These are phyloP conservation scores for Deilephila porcellus DNA, from an alignment of 2,888 invertebrate genomes.

Conservation along the genomic window DNA sequence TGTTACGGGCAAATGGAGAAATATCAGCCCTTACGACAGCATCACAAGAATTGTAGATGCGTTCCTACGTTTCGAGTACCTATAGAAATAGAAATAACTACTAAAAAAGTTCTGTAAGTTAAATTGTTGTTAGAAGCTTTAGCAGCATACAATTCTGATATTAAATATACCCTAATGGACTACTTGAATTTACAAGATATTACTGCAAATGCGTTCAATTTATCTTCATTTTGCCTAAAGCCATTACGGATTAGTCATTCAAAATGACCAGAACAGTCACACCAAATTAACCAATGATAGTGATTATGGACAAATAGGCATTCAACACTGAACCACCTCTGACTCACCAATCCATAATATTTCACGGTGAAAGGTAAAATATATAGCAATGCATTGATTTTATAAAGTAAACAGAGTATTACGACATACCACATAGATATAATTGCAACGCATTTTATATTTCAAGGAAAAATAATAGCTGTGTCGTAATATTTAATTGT, in stretches of 20 bases:
- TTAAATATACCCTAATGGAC: no score
- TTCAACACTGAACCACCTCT: neutral
- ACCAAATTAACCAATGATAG: constrained; percentile 7
- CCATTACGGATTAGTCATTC: neutral
- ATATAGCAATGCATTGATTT: constrained; percentile 2
- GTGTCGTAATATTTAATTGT: neutral
- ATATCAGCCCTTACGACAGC: no score
- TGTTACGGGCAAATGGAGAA: no score
- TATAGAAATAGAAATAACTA: no score
- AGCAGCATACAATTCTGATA: no score
- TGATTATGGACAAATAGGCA: neutral
- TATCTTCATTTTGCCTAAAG: no score
- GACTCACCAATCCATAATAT: neutral
- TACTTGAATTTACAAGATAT: no score
- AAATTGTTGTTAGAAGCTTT: no score
- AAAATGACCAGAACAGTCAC: neutral
- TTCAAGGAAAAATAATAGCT: constrained; percentile 21
- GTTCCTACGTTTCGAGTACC: no score
- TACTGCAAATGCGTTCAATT: neutral
- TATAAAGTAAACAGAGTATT: constrained; percentile 17
- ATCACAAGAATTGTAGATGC: no score
- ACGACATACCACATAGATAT: neutral
- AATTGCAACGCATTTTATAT: neutral
- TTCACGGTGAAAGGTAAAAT: constrained; percentile 5
- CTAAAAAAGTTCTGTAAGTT: no score